These are phyloP conservation scores for Neocrepidodera transversa DNA, from an alignment of 2,888 invertebrate genomes.

Conservation along the genomic window DNA sequence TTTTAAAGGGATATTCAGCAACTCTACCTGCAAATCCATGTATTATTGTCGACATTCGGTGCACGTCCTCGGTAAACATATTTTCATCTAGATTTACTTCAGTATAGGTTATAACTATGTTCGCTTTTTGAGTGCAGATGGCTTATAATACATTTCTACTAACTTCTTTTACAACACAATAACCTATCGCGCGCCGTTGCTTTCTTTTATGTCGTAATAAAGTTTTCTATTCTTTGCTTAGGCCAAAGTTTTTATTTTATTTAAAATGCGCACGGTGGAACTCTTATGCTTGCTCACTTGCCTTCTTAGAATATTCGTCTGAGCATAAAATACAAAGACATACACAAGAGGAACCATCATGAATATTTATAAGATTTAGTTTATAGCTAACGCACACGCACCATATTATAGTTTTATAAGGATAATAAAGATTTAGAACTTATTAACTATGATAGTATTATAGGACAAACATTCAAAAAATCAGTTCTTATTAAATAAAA, in stretches of 20 bases:
- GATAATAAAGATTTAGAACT: too few species aligned
- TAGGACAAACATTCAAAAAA: too few species aligned
- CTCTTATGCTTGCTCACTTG: slow-evolving; percentile 16
- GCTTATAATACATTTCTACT: slow-evolving; percentile 44
- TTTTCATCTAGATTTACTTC: slow-evolving; percentile 45
- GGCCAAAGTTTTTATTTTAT: slow-evolving; percentile 30
- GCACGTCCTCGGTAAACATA: slow-evolving; percentile 46
- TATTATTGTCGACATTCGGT: slow-evolving; percentile 39
- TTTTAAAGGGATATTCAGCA: slow-evolving; percentile 16
- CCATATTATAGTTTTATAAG: too few species aligned
- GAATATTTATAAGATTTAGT: slow-evolving; percentile 12
- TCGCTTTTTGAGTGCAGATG: slow-evolving; percentile 44
- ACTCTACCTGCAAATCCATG: slow-evolving; percentile 20
- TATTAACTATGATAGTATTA: too few species aligned
- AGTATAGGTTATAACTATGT: slow-evolving; percentile 36
- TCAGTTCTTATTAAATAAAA: too few species aligned
- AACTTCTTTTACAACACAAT: slow-evolving; percentile 39
- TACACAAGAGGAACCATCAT: slow-evolving; percentile 1
- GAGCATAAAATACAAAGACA: slow-evolving; percentile 18
- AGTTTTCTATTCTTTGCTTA: slow-evolving; percentile 34
- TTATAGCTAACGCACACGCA: slow-evolving; percentile 4
- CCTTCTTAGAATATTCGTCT: slow-evolving; percentile 2
- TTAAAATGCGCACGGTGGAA: slow-evolving; percentile 27
- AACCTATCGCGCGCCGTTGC: slow-evolving; percentile 34
- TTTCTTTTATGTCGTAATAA: slow-evolving; percentile 37